Conservation (phyloP, 2,888 invertebrate species). For the Lasius fuliginosus region DNA sequence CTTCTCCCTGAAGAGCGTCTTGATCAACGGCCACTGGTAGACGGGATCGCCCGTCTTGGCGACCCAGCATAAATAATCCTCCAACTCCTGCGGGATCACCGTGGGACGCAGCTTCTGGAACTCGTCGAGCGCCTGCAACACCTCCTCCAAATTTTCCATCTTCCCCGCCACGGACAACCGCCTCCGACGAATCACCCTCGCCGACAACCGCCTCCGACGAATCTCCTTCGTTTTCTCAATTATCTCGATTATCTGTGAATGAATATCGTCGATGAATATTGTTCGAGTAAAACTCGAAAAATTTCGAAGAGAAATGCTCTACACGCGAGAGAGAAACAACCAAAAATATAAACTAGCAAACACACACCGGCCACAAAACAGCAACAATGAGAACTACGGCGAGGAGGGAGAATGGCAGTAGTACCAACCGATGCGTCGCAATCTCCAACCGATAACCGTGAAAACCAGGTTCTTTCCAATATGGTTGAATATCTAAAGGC, state of each 20-base stretch:
- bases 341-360: constrained; percentile 71
- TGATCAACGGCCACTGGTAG: constrained; percentile 96
- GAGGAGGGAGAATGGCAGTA: constrained; percentile 60
- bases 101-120: constrained; percentile 93
- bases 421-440: constrained; percentile 57
- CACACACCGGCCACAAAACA: constrained; percentile 75
- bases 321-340: constrained; percentile 45
- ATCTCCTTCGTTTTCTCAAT: constrained; percentile 22
- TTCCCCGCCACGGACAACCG: constrained; percentile 59
- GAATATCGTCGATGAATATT: constrained; percentile 11
- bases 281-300: constrained; percentile 25
- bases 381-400: constrained; percentile 72
- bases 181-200: constrained; percentile 10
- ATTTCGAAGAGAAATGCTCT: constrained; percentile 44
- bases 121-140: constrained; percentile 94
- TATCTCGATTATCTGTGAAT: constrained; percentile 23
- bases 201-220: constrained; percentile 42
- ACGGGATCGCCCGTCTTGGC: constrained; percentile 98
- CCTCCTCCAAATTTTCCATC: constrained; percentile 96
- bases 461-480: not conserved
- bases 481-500: no score
- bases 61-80: constrained; percentile 95
- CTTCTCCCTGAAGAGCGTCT: constrained; percentile 95
- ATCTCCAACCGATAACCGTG: not conserved
- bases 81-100: constrained; percentile 95